These are phyloP conservation scores for Rhamnusium bicolor DNA, from an alignment of 2,888 invertebrate species.

Conservation along the genomic window DNA sequence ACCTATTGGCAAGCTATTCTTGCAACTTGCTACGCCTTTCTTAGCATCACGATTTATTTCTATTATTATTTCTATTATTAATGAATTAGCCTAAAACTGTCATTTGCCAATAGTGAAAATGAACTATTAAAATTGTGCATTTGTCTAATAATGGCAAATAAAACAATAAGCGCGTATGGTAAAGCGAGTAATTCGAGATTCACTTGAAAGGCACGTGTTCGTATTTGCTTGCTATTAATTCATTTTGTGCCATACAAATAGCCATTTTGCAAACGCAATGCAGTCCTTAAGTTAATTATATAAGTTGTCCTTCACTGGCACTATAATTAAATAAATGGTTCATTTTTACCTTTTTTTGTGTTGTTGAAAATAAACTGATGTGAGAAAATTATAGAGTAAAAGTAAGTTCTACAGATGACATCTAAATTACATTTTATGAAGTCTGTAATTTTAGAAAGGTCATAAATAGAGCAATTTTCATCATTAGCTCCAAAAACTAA, in stretches of 20 bases:
- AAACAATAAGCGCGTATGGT: neutral
- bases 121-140: no score
- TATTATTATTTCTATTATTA: no score
- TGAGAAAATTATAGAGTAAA: conserved; percentile 9
- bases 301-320: neutral
- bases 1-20: no score
- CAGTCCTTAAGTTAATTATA: conserved; percentile 9
- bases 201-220: neutral
- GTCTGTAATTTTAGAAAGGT: conserved; percentile 2
- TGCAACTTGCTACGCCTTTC: no score
- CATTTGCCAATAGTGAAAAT: no score
- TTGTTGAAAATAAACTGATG: neutral
- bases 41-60: no score
- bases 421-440: conserved; percentile 4
- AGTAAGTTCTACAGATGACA: conserved; percentile 8
- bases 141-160: no score
- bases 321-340: conserved; percentile 1
- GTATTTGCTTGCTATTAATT: neutral
- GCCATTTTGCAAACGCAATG: conserved; percentile 4
- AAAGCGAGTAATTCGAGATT: neutral
- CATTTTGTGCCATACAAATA: neutral
- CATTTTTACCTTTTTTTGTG: neutral
- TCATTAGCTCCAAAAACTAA: neutral
- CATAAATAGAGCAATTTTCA: conserved; percentile 3
- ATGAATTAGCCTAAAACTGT: no score